Conservation (phyloP, 2,113 vertebrate species). For the Chloropsis cyanopogon region DNA sequence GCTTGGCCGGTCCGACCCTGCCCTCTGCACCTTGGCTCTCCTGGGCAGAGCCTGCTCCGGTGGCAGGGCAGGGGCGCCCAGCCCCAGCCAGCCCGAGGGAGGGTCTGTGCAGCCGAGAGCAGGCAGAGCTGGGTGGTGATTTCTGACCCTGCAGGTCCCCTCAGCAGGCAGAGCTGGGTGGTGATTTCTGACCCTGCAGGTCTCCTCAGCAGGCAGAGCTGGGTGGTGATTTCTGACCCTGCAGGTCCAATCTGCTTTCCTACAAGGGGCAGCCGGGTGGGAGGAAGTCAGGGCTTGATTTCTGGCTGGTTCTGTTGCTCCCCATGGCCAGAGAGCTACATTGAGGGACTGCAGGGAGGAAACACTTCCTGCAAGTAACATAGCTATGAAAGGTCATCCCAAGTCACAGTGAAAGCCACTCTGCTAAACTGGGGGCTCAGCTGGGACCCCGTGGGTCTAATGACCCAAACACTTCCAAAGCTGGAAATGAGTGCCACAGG, state of each 20-base stretch:
- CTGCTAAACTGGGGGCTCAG: background rate
- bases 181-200: background rate
- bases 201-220: background rate
- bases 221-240: background rate
- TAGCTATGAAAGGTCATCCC: background rate
- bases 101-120: accelerated
- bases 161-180: too few species aligned
- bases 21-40: background rate
- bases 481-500: background rate
- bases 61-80: background rate
- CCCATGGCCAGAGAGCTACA: accelerated
- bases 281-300: background rate
- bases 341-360: background rate
- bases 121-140: background rate
- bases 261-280: background rate
- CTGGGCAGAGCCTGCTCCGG: background rate
- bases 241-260: background rate
- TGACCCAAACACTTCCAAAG: background rate
- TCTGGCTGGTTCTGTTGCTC: background rate
- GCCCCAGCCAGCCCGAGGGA: background rate
- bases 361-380: background rate
- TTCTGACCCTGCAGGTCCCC: background rate
- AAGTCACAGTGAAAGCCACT: background rate
- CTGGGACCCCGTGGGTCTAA: background rate
- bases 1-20: background rate